A percentile compares a stretch with the other conserved stretches of the same genome.
phyloP scores from a whole-genome alignment of 2,113 vertebrate species.

The Carassius carassius region DNA sequence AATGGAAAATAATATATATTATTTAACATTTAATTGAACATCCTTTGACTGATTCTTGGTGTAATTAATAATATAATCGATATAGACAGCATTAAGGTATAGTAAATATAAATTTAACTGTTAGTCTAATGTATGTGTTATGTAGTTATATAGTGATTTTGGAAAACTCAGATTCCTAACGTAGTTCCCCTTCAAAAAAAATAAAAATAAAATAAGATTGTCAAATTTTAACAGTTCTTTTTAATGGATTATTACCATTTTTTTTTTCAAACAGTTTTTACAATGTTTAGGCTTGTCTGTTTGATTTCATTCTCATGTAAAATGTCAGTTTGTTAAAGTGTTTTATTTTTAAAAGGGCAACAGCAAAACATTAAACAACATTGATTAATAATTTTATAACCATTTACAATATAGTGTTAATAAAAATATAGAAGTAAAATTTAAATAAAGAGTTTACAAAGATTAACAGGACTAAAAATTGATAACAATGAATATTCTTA shows the following conservation, averaged over 20 bases:
- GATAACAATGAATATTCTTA: neutral
- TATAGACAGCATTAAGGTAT: neutral
- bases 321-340: neutral
- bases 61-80: neutral
- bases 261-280: neutral
- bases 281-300: neutral
- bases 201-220: neutral
- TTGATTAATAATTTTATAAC: neutral
- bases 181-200: neutral
- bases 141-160: neutral
- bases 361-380: conserved; percentile 3
- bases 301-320: neutral
- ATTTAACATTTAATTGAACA: neutral
- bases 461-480: neutral
- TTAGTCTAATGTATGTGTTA: neutral
- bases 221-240: neutral
- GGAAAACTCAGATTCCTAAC: neutral
- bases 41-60: neutral
- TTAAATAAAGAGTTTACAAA: neutral
- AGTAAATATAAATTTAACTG: neutral
- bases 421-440: neutral
- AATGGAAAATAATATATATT: neutral
- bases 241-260: neutral
- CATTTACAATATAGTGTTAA: neutral
- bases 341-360: neutral